These are phyloP conservation scores for Drosophila ercepeae DNA, from an alignment of 1,140 invertebrate species.

Conservation along the genomic window DNA sequence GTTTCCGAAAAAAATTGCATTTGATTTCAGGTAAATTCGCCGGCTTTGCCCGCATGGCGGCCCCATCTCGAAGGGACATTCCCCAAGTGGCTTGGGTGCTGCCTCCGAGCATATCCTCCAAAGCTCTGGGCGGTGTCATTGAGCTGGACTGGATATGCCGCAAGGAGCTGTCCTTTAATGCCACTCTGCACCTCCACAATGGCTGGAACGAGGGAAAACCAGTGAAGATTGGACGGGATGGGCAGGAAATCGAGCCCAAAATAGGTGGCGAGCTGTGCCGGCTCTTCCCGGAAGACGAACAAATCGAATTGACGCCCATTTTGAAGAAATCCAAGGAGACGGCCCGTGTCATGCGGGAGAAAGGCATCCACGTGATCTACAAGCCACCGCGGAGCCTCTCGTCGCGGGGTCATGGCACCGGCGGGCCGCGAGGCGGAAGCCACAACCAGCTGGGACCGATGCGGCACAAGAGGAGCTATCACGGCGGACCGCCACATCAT, in stretches of 20 bases:
- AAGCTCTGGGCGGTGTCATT: conserved; percentile 97
- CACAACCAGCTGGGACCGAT: conserved; percentile 74
- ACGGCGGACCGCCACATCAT: conserved; percentile 74
- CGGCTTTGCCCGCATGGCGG: conserved; percentile 95
- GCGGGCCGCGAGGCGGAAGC: conserved; percentile 78
- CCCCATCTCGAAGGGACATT: conserved; percentile 94
- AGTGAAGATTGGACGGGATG: conserved; percentile 99
- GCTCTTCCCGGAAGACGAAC: conserved; percentile 96
- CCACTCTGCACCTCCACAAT: conserved; percentile 97
- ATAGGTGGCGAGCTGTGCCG: conserved; percentile 97
- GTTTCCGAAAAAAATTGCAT: background rate
- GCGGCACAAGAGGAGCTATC: conserved; percentile 67
- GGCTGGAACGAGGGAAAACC: conserved; percentile 99
- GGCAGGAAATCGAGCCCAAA: conserved; percentile 98
- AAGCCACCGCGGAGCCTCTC: conserved; percentile 84
- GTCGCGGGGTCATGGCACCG: conserved; percentile 84
- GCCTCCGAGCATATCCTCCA: conserved; percentile 95
- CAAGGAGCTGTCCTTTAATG: conserved; percentile 96
- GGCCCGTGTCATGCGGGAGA: conserved; percentile 85
- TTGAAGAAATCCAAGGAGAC: conserved; percentile 94
- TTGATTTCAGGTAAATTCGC: conserved; percentile 87
- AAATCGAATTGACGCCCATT: conserved; percentile 95
- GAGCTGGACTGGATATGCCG: conserved; percentile 98
- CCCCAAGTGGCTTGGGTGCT: conserved; percentile 97
- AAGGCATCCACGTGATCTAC: conserved; percentile 85